Evolutionary conservation across 2,888 invertebrate species (phyloP), one percentile per base, ranked within the genome.

Genomic region (Pediacus dermestoides): DNA sequence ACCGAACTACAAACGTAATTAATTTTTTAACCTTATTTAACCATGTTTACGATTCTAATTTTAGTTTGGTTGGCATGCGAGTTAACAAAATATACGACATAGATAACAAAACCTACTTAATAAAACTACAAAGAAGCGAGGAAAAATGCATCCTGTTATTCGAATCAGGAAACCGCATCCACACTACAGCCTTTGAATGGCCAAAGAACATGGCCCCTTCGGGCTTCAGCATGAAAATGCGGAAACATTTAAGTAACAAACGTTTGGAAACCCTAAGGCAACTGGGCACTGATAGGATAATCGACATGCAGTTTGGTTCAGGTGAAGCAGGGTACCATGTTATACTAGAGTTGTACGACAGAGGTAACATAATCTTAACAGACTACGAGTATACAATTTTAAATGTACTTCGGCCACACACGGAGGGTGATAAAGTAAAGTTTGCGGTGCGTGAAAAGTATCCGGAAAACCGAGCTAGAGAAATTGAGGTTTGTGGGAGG

Each of bases 71-170:
- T 58, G 95, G 96, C 22, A 85, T 93, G 82, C 77, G 97, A 58
- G 92, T 99, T 2, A 88, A 90, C 67, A 96, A 99, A 73, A 83
- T 99, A 21, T 99, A 99, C 69, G 97, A 99, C 67, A 85, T 99
- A 53, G 96, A 99, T 70, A 88, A 85, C 68, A 93, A 90, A 66
- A 94, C 95, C 0, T 99, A 97, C 68, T 77, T 99, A 26, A 88
- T 99, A 50, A 82, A 85, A 31, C 71, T 91, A 21, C 88, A 85
- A 65, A 80, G 87, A 44, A 83, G 84, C 0, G 93, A 94, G 62
- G 82, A 88, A 58, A 99, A 99, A 72, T 77, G 77, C 34, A 80
- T 95, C 6, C 71, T 99, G 16, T 70, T 99, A 4, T 69, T 99
- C 16, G 99, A 99, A 72, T 97, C 96, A 0, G 99, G 95, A 0